Evolutionary conservation across 2,113 vertebrate species (phyloP), one percentile per base, ranked within the genome.

Genomic region (Dascyllus trimaculatus): DNA sequence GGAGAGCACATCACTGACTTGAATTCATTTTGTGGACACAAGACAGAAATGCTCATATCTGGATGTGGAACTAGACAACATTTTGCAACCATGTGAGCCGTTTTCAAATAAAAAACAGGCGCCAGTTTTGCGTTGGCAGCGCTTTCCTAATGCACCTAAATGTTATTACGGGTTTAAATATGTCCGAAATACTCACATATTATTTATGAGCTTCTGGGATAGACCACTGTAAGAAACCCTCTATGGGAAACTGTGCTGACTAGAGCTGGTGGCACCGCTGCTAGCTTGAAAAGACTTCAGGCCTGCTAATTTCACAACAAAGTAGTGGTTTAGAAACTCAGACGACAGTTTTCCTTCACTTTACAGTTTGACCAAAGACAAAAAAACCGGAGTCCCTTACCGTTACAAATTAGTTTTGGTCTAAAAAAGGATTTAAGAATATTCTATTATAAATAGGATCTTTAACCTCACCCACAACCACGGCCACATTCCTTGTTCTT

Each of bases 401-500:
- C 0, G 10, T 64, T 72, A 40, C 22, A 29, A 43, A 65, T 75
- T 22, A 35, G 32, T 57, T 78, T 69, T 68, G 26, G 51, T 66
- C 24, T 40, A 21, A 49, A 22, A 22, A 3, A 48, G 43, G 40
- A 43, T 49, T 68, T 25, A 11, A 60, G 18, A 65, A 49, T 78
- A 69, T 26, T 71, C 0, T 8, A 49, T 71, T 25, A 57, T 32
- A 80, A 69, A 72, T 26, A 54, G 71, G 57, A 64, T 76, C 56
- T 79, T 80, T 57, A 25, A 60, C 52, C 24, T 80, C 32, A 68
- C 40, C 54, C 60, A 65, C 25, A 53, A 25, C 46, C 35, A 52
- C 66, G 65, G 46, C 61, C 78, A 79, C 69, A 53, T 51, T 74
- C 57, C 82, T 83, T 65, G 68, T 82, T 86, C 65, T 85, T 77